Conservation (phyloP, 2,113 vertebrate genomes). For the Halichoeres trimaculatus region DNA sequence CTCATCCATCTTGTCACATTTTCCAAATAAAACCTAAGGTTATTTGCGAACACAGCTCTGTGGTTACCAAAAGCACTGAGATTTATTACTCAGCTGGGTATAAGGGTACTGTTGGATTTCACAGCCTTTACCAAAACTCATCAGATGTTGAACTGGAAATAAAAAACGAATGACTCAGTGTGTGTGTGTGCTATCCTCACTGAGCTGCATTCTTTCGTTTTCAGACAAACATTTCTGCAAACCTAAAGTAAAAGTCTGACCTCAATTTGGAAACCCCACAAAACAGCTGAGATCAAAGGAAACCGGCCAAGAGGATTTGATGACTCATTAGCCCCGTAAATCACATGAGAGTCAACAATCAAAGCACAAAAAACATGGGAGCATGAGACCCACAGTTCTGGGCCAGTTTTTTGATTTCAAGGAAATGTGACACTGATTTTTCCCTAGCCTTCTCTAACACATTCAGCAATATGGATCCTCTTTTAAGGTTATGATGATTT, state of each 20-base stretch:
- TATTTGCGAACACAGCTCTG: background rate
- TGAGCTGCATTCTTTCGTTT: background rate
- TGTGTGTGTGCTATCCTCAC: background rate
- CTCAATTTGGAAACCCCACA: background rate
- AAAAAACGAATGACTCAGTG: background rate
- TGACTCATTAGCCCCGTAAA: conserved; percentile 4
- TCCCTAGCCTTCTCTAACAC: background rate
- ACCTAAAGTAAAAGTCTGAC: background rate
- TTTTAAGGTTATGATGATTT: background rate
- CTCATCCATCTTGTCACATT: too few relatives aligned
- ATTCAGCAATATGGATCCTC: background rate
- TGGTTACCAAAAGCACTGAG: background rate
- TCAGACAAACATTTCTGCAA: background rate
- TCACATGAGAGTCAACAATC: conserved; percentile 3
- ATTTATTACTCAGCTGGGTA: background rate
- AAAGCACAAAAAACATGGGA: background rate
- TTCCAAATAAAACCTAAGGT: too few relatives aligned
- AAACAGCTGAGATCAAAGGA: conserved; percentile 9
- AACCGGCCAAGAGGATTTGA: conserved; percentile 11
- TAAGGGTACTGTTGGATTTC: too few relatives aligned
- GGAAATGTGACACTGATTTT: background rate
- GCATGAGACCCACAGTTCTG: background rate
- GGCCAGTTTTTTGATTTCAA: background rate
- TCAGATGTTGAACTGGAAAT: too few relatives aligned
- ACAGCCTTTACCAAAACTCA: too few relatives aligned